phyloP scores from a whole-genome alignment of 2,113 vertebrate species.

The Telmatochromis sp. region DNA sequence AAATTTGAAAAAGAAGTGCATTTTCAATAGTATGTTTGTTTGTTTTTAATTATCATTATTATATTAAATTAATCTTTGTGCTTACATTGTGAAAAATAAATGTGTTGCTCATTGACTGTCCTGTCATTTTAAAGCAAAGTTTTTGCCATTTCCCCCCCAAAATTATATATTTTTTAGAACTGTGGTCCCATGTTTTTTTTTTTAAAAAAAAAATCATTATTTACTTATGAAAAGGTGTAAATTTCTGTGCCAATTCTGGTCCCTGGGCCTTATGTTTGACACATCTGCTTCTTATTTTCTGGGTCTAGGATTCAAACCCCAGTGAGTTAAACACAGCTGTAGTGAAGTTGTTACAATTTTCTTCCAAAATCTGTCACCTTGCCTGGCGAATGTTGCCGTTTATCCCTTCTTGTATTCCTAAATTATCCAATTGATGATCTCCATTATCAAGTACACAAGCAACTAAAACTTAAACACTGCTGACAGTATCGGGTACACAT shows the following conservation, averaged over 20 bases:
- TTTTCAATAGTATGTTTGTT: background rate
- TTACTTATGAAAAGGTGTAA: background rate
- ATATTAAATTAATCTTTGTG: background rate
- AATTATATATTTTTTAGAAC: background rate
- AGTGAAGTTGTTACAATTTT: background rate
- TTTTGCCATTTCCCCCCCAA: background rate
- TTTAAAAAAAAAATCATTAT: background rate
- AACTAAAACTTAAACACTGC: background rate
- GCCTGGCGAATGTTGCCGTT: background rate
- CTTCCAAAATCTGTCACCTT: background rate
- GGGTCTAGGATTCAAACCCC: background rate
- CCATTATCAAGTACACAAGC: background rate
- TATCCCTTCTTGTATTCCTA: background rate
- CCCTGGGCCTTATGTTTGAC: background rate
- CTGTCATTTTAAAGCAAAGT: background rate
- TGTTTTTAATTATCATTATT: background rate
- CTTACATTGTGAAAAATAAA: background rate
- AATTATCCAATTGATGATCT: background rate
- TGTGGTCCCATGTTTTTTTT: background rate
- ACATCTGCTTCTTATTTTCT: background rate
- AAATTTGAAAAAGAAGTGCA: background rate
- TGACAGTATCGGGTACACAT: background rate
- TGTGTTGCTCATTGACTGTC: background rate
- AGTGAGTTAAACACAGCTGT: background rate
- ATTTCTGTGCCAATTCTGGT: rapidly evolving